Base-by-base conservation (phyloP, 2,888 invertebrate genomes). In the Criorhina ranunculi region DNA sequence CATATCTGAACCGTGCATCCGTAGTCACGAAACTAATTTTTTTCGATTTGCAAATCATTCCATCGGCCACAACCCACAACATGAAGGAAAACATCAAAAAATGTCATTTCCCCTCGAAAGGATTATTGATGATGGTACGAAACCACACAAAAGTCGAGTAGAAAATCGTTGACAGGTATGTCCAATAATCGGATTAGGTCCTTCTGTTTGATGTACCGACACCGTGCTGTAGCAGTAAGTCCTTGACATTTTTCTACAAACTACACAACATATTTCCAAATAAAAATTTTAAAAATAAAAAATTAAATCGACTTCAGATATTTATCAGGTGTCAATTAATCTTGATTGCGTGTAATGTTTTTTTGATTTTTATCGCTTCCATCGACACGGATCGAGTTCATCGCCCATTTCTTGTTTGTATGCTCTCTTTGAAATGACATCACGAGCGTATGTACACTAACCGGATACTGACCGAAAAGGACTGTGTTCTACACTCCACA, bases 341-440 rank as follows among this genome's bases (percentile, higher is more conserved):
- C 85, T 80, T 80, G 80, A 85, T 85, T 40, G 64, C 70, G 35
- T 76, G 75, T 59, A 60, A 46, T 80, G 79, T 80, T 80, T 80
- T 80, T 70, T 75, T 64, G 75, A 79, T 80, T 69, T 85, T 85
- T 75, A 85, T 85, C 75, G 53, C 75, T 44, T 53, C 49, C 75
- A 40, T 44, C 46, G 46, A 80, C 66, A 76, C 59, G 75, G 64
- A 57, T 70, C 42, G 73, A 75, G 79, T 75, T 79, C 75, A 75
- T 79, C 62, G 75, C 73, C 69, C 73, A 85, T 78, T 53, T 72
- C 64, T 59, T 72, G 75, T 69, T 75, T 46, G n/a, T n/a, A 8
- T 42, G 51, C 17, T 72, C 40, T 49, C 19, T 37, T 49, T 37
- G 8, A 40, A 60, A 49, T 69, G 62, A 69, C 62, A 67, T 15